These are phyloP conservation scores for Magallana angulata DNA, from an alignment of 1,140 invertebrate species.

Conservation along the genomic window DNA sequence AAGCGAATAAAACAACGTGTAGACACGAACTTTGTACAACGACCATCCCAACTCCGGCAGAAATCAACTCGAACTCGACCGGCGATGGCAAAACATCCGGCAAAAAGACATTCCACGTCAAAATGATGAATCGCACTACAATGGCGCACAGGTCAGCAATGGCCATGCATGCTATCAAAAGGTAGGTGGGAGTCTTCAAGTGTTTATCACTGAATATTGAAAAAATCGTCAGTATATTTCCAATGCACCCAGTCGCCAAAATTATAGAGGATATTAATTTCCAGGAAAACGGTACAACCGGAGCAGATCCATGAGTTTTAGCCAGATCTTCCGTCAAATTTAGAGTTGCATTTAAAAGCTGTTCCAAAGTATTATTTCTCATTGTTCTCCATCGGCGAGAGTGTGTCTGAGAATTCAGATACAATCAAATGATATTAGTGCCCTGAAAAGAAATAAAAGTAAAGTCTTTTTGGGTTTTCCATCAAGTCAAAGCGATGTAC, in stretches of 20 bases:
- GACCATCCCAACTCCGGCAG: neutral
- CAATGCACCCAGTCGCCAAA: slow-evolving; percentile 1
- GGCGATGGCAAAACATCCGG: slow-evolving; percentile 9
- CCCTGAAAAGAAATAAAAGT: slow-evolving; percentile 14
- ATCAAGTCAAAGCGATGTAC: slow-evolving; percentile 21
- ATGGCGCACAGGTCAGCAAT: neutral
- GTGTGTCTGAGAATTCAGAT: neutral
- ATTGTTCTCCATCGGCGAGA: neutral
- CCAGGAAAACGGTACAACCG: neutral
- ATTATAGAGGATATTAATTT: slow-evolving; percentile 29
- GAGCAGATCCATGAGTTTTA: neutral
- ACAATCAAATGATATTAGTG: neutral
- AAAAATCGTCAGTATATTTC: neutral
- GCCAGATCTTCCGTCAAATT: neutral
- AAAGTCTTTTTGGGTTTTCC: slow-evolving; percentile 24
- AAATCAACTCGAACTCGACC: slow-evolving; percentile 8
- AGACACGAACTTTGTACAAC: neutral
- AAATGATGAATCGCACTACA: slow-evolving; percentile 3
- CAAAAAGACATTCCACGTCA: neutral
- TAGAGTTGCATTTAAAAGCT: slow-evolving; percentile 4
- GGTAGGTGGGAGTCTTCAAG: neutral
- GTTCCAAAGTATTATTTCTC: neutral
- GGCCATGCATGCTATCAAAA: neutral
- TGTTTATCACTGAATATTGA: slow-evolving; percentile 12
- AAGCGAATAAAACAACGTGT: slow-evolving; percentile 10